Percentiles rank a stretch among this genome's conserved stretches.
These are phyloP conservation scores for Lasioglossum lativentre DNA, from an alignment of 2,888 invertebrate species.

Conservation along the genomic window DNA sequence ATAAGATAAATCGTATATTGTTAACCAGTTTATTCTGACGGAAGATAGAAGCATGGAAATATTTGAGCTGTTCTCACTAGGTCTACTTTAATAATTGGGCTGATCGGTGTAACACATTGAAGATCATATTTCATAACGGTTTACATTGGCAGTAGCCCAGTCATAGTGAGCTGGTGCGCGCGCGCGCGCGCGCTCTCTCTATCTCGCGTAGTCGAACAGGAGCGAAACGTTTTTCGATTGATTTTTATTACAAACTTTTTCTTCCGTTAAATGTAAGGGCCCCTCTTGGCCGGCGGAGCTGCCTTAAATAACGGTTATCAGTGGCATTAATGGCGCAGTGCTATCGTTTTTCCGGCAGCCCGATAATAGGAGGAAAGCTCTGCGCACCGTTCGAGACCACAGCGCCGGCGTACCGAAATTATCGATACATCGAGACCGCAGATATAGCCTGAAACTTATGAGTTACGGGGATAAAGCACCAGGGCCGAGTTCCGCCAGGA, in stretches of 20 bases:
- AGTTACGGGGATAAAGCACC: conserved; percentile 53
- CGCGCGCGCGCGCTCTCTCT: too few species aligned
- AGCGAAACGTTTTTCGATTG: conserved; percentile 31
- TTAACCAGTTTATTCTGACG: too few species aligned
- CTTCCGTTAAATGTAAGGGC: conserved; percentile 58
- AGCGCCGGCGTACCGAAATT: conserved; percentile 51
- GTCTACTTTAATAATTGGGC: conserved; percentile 41
- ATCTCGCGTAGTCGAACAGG: not conserved
- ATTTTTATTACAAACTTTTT: conserved; percentile 65
- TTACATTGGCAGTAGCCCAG: not conserved
- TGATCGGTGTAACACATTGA: conserved; percentile 22
- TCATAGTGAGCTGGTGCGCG: not conserved
- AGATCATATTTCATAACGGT: conserved; percentile 38
- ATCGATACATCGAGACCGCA: conserved; percentile 63
- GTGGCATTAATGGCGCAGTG: conserved; percentile 68
- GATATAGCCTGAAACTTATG: conserved; percentile 55
- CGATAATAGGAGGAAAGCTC: conserved; percentile 67
- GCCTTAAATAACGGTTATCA: conserved; percentile 73
- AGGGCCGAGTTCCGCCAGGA: conserved; percentile 42
- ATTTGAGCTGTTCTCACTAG: conserved; percentile 43
- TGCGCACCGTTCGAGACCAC: conserved; percentile 47
- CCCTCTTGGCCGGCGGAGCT: conserved; percentile 14
- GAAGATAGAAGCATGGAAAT: not conserved
- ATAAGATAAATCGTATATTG: too few species aligned
- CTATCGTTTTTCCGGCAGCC: conserved; percentile 70